These are phyloP conservation scores for Pelecanus crispus DNA, from an alignment of 2,113 vertebrate species.

Conservation along the genomic window DNA sequence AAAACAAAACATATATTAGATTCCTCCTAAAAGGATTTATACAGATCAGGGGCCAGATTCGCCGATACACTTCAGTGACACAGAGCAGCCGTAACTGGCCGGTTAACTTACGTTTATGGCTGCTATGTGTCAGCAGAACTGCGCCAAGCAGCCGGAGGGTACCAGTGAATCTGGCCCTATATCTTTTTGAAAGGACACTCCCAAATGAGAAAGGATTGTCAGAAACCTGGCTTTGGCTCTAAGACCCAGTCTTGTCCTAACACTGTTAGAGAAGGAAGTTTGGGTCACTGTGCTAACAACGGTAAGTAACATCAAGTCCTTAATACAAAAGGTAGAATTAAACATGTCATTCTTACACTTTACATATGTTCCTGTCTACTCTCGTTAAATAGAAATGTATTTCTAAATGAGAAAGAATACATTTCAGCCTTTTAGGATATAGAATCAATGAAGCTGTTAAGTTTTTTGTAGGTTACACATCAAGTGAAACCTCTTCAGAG, in stretches of 20 bases:
- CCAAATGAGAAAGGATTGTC: not conserved
- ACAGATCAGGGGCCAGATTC: not conserved
- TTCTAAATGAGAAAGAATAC: not conserved
- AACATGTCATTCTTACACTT: not conserved
- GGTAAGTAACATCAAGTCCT: not conserved
- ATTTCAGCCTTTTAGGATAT: not conserved
- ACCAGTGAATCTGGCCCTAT: not conserved
- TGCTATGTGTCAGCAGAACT: not conserved
- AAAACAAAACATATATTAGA: constrained; percentile 42
- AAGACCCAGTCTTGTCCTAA: not conserved
- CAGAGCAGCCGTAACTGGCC: not conserved
- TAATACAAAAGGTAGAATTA: not conserved
- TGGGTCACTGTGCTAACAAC: not conserved
- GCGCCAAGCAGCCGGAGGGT: not conserved
- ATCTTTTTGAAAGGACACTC: not conserved
- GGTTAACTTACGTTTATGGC: not conserved
- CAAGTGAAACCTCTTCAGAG: not conserved
- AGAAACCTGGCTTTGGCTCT: not conserved
- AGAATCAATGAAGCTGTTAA: not conserved
- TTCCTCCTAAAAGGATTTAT: not conserved
- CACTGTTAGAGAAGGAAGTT: not conserved
- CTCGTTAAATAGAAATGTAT: not conserved
- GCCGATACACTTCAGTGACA: not conserved
- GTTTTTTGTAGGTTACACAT: not conserved
- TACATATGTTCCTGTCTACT: not conserved